phyloP scores from a whole-genome alignment of 2,888 invertebrate species.

The Augiades crinisus region DNA sequence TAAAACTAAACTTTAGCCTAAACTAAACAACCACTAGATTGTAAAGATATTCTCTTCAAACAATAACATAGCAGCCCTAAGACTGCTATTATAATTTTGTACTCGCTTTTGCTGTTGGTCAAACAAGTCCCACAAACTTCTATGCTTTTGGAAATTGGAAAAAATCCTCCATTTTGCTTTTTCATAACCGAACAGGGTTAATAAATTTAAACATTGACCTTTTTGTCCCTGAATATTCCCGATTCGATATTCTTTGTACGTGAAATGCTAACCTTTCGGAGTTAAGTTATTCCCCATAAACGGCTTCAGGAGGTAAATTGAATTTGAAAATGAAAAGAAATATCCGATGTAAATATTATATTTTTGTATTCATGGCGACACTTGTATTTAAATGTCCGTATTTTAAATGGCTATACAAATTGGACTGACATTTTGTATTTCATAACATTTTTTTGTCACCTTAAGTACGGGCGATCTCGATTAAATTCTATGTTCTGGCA shows the following conservation, averaged over 20 bases:
- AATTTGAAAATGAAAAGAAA: neutral
- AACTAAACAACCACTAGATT: no score
- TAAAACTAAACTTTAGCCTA: no score
- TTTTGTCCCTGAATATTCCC: neutral
- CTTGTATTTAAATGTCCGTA: no score
- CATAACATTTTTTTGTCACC: no score
- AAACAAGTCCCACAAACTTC: neutral
- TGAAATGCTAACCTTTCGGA: constrained; percentile 1
- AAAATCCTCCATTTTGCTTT: constrained; percentile 1
- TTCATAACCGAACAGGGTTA: constrained; percentile 8
- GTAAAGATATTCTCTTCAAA: no score
- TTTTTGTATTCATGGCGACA: no score
- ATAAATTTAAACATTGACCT: constrained; percentile 14
- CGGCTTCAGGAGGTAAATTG: constrained; percentile 6
- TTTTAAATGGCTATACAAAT: no score
- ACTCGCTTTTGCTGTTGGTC: neutral
- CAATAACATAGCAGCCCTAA: no score
- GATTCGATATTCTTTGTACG: neutral
- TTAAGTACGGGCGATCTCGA: no score
- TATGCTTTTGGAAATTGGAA: constrained; percentile 3
- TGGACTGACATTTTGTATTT: no score
- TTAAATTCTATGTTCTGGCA: no score
- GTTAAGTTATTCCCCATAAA: constrained; percentile 10
- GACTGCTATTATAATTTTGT: no score
- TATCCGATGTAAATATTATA: neutral